Conservation (phyloP, 2,113 vertebrate species). For the Podiceps cristatus region DNA sequence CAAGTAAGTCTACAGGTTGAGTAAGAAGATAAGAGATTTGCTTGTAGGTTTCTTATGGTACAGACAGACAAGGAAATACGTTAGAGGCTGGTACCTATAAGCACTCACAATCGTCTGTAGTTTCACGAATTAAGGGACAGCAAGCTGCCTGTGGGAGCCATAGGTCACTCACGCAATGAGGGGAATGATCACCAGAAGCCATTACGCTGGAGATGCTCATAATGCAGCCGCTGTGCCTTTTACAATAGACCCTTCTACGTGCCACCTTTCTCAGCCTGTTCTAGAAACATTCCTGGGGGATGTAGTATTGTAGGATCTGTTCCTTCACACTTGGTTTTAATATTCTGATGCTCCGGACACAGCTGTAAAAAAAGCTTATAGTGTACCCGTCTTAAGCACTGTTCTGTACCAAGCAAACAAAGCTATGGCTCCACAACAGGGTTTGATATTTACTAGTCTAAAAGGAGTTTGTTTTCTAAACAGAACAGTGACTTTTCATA, state of each 20-base stretch:
- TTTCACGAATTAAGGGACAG: background rate
- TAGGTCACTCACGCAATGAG: background rate
- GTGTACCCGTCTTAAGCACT: background rate
- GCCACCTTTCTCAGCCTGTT: background rate
- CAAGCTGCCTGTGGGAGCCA: background rate
- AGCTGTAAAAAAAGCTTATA: background rate
- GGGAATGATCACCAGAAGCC: background rate
- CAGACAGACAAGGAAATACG: background rate
- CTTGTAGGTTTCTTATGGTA: background rate
- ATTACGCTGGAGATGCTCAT: background rate
- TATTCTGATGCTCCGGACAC: background rate
- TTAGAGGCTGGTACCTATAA: background rate
- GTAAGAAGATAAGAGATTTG: background rate
- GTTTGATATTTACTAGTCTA: background rate
- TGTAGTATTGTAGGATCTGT: background rate
- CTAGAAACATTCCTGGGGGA: background rate
- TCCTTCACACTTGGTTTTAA: background rate
- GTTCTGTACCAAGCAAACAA: background rate
- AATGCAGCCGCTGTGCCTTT: background rate
- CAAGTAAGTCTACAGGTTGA: background rate
- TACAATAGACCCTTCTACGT: no score
- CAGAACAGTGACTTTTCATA: background rate
- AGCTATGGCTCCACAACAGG: background rate
- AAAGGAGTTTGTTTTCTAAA: background rate
- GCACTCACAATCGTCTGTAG: background rate